These are phyloP conservation scores for Fistularia commersonii DNA, from an alignment of 2,797 vertebrate species.

Conservation along the genomic window DNA sequence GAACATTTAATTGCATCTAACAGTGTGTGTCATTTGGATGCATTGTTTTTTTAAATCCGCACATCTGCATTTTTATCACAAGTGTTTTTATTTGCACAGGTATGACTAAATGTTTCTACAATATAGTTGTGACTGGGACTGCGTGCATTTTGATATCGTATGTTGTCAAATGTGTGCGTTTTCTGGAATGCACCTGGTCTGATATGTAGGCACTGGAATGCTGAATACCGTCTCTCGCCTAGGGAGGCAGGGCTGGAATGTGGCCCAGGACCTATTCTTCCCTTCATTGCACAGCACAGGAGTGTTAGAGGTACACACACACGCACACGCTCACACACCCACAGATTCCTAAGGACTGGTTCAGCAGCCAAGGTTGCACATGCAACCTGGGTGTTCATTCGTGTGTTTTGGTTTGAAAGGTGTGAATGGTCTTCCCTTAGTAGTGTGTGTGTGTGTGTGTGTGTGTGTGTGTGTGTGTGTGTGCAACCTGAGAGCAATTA, in stretches of 20 bases:
- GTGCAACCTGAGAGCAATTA: conserved; percentile 73
- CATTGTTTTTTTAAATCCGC: too few species aligned
- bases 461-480: conserved; percentile 38
- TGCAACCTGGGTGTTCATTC: conserved; percentile 43
- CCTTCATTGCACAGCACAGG: conserved; percentile 60
- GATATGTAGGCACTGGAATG: conserved; percentile 75
- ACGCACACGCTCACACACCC: conserved; percentile 5
- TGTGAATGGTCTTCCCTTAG: background rate
- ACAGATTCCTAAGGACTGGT: too few species aligned
- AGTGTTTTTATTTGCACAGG: conserved; percentile 11
- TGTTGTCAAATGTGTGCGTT: conserved; percentile 24
- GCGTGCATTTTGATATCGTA: conserved; percentile 13
- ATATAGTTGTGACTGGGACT: conserved; percentile 21
- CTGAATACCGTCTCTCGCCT: conserved; percentile 70
- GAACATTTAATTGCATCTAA: background rate
- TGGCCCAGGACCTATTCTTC: conserved; percentile 72
- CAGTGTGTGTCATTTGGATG: too few species aligned
- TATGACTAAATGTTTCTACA: conserved; percentile 4
- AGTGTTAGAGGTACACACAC: conserved; percentile 52
- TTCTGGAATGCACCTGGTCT: conserved; percentile 76
- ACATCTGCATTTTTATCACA: conserved; percentile 7
- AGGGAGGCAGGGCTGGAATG: conserved; percentile 77
- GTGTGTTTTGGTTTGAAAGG: conserved; percentile 1
- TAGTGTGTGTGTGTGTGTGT: conserved; percentile 13
- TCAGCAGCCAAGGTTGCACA: conserved; percentile 33